Evolutionary conservation across 2,888 invertebrate genomes (phyloP).

Genomic region (Argyra leucocephala): DNA sequence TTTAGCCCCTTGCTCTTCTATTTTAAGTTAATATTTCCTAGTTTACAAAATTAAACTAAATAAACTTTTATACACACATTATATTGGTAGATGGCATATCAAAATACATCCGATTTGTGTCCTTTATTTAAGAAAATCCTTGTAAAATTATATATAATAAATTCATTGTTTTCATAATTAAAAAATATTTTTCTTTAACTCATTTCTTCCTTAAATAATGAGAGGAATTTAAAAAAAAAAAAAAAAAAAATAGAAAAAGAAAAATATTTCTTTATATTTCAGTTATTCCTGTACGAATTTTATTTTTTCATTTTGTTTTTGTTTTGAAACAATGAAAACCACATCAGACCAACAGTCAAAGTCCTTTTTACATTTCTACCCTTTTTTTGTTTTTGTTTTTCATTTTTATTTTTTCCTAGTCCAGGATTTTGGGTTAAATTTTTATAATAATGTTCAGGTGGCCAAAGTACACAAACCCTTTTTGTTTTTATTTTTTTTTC

Average conservation of each 20-base stretch:
- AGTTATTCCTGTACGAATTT: too few species aligned
- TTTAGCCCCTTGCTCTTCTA: too few species aligned
- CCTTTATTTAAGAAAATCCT: too few species aligned
- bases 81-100: too few species aligned
- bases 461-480: neutral
- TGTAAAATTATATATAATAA: neutral
- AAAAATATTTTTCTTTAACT: neutral
- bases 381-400: neutral
- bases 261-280: too few species aligned
- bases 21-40: too few species aligned
- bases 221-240: neutral
- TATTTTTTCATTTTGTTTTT: neutral
- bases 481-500: neutral
- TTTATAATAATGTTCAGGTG: neutral
- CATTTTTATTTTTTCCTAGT: neutral
- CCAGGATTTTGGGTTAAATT: neutral
- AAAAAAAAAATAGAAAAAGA: too few species aligned
- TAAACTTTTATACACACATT: too few species aligned
- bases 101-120: too few species aligned
- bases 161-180: constrained; percentile 4
- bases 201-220: neutral
- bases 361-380: neutral
- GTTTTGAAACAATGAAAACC: neutral
- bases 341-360: constrained; percentile 6
- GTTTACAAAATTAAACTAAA: too few species aligned